A percentile compares a stretch with the other conserved stretches of the same genome.
These are phyloP conservation scores for Malacoctenus gilli DNA, from an alignment of 2,797 vertebrate species.

Conservation along the genomic window DNA sequence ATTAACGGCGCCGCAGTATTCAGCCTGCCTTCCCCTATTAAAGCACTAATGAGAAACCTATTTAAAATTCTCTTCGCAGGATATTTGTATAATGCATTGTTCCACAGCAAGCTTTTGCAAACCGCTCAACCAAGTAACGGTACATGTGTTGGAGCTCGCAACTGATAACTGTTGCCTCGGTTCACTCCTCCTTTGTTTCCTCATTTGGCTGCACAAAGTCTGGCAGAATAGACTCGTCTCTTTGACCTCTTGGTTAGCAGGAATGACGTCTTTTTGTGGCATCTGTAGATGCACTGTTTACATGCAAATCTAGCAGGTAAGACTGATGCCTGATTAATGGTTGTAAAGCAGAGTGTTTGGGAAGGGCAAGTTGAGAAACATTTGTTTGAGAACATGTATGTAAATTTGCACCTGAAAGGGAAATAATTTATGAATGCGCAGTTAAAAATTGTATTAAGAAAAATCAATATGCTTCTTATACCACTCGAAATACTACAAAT, in stretches of 20 bases:
- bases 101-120: conserved; percentile 68
- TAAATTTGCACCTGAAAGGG: too few species aligned
- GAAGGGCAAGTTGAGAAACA: too few species aligned
- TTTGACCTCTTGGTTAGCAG: conserved; percentile 5
- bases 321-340: too few species aligned
- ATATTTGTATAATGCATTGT: conserved; percentile 80
- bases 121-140: conserved; percentile 55
- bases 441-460: too few species aligned
- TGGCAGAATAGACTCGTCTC: conserved; percentile 6
- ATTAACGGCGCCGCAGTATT: conserved; percentile 74
- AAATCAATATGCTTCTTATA: too few species aligned
- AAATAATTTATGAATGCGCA: too few species aligned
- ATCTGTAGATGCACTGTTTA: conserved; percentile 5
- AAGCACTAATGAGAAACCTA: conserved; percentile 77
- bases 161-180: conserved; percentile 37
- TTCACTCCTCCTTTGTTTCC: conserved; percentile 42
- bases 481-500: too few species aligned
- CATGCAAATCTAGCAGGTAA: too few species aligned
- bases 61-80: conserved; percentile 78
- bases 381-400: too few species aligned
- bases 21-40: conserved; percentile 73
- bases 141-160: conserved; percentile 49
- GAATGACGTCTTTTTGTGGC: conserved; percentile 8
- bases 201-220: conserved; percentile 43
- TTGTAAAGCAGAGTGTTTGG: too few species aligned